phyloP scores from a whole-genome alignment of 92 coral and sea anemone genomes.

The Desmophyllum pertusum region DNA sequence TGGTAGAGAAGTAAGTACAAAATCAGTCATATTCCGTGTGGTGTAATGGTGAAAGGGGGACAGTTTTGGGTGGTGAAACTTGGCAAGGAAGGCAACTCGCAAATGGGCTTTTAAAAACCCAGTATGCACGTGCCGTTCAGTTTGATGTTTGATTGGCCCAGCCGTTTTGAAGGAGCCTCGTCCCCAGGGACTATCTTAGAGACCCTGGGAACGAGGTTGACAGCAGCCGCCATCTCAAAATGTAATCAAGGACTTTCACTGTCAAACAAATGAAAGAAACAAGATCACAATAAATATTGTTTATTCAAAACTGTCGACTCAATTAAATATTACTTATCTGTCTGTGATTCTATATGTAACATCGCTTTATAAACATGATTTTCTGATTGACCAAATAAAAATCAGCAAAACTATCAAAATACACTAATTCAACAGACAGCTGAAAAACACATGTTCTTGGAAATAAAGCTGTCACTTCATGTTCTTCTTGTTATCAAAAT shows the following conservation, averaged over 20 bases:
- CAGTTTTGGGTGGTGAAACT: no score
- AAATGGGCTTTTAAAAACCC: no score
- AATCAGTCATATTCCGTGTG: no score
- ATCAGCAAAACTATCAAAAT: background rate
- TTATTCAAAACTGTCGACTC: constrained; percentile 21
- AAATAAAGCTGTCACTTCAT: background rate
- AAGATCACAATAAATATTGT: constrained; percentile 26
- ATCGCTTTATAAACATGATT: background rate
- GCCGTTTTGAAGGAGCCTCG: no score
- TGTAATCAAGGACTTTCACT: background rate
- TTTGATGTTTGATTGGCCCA: no score
- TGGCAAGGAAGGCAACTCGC: no score
- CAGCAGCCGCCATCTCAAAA: no score
- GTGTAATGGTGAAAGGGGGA: no score
- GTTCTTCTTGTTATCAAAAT: background rate
- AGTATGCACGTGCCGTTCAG: no score
- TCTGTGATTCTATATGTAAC: background rate
- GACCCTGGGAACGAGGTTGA: no score
- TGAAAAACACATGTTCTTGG: background rate
- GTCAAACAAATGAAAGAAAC: background rate
- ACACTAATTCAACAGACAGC: background rate
- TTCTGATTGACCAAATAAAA: background rate
- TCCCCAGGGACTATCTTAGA: no score
- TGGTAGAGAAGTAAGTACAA: no score
- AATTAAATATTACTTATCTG: constrained; percentile 33